These are phyloP conservation scores for Ciconia boyciana DNA, from an alignment of 2,113 vertebrate species.

Conservation along the genomic window DNA sequence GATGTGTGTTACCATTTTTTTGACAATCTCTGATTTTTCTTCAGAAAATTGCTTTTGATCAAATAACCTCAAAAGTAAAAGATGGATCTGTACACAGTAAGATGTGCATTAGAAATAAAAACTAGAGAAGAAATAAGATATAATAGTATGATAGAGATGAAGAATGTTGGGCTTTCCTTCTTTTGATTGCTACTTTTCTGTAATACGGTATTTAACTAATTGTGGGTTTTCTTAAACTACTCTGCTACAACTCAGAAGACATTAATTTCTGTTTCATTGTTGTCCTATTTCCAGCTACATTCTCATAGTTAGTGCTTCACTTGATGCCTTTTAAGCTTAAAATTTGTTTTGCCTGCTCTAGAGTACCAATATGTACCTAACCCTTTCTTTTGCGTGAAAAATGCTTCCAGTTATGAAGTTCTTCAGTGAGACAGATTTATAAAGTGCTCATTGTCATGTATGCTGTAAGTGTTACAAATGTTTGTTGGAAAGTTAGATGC, in stretches of 20 bases:
- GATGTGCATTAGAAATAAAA: not conserved
- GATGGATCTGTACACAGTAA: not conserved
- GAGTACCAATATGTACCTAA: not conserved
- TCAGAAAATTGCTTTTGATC: not conserved
- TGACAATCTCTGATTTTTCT: not conserved
- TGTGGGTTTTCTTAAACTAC: not conserved
- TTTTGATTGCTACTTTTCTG: not conserved
- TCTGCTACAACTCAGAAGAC: not conserved
- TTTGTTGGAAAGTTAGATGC: not conserved
- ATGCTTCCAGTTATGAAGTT: not conserved
- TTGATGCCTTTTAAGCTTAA: not conserved
- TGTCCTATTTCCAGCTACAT: not conserved
- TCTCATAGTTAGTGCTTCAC: not conserved
- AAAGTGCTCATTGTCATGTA: not conserved
- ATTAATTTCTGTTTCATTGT: not conserved
- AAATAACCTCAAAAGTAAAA: not conserved
- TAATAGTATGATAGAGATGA: not conserved
- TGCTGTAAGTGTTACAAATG: not conserved
- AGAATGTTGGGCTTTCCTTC: not conserved
- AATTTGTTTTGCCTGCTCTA: not conserved
- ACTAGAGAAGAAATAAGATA: not conserved
- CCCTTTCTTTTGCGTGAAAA: not conserved
- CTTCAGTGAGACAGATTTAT: not conserved
- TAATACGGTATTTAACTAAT: not conserved
- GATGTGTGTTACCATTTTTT: not conserved